Percentiles rank a stretch among this genome's conserved stretches.
phyloP scores from a whole-genome alignment of 2,888 invertebrate species.

The Ecdyonurus torrentis region DNA sequence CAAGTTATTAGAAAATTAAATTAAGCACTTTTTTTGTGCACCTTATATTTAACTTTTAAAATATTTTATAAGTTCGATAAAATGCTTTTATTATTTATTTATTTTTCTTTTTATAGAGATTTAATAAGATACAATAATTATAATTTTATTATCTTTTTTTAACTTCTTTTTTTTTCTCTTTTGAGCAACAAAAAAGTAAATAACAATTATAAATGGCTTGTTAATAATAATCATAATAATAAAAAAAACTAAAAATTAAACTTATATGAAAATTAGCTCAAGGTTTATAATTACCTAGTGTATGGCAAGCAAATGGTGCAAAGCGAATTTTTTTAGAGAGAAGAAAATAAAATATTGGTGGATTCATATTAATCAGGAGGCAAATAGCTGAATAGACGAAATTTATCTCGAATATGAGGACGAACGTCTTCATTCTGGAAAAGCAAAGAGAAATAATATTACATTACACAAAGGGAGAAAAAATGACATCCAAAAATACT shows the following conservation, averaged over 20 bases:
- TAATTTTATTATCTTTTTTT: too few species aligned
- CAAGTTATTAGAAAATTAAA: not conserved
- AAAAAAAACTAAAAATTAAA: not conserved
- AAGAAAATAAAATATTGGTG: not conserved
- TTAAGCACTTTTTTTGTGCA: not conserved
- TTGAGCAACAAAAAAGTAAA: not conserved
- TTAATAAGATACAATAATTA: too few species aligned
- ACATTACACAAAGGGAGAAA: too few species aligned
- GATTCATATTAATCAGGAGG: slow-evolving; percentile 44
- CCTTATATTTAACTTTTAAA: not conserved
- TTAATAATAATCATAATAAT: not conserved
- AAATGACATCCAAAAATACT: too few species aligned
- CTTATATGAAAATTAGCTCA: not conserved
- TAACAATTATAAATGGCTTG: not conserved
- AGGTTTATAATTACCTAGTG: not conserved
- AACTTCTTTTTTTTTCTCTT: not conserved
- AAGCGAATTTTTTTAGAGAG: not conserved
- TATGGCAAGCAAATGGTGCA: not conserved
- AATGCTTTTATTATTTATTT: not conserved
- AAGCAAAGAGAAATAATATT: too few species aligned
- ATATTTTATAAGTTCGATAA: not conserved
- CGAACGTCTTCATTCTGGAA: slow-evolving; percentile 80
- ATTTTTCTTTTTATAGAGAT: too few species aligned
- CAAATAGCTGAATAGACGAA: slow-evolving; percentile 73
- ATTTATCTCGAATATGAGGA: slow-evolving; percentile 79